Base-by-base conservation (phyloP, 2,797 vertebrate genomes). In the Holocentrus rufus region DNA sequence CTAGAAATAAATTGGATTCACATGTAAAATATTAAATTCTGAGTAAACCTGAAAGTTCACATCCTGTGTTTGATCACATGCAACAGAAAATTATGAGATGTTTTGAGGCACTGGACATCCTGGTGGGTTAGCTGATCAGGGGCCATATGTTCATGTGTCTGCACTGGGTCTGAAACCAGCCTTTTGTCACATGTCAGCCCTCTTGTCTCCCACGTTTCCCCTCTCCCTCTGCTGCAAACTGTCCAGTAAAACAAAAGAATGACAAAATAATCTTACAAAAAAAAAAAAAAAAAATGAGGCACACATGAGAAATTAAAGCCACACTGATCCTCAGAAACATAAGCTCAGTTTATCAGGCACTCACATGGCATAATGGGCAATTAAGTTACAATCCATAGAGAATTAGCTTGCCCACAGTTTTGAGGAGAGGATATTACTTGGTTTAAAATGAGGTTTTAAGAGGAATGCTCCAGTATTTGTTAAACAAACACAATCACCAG, bases 361-460 rank as follows among this genome's bases (percentile, higher is more conserved):
- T 49, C 49, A 46, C 30, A 53, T 36, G 27, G 59, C n/a, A 53
- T 34, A 58, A 49, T 20, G 11, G 36, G 50, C 10, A 20, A 23
- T 39, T 57, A 18, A 44, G 30, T n/a, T 58, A 7, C 23, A 13
- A 49, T 70, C 46, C 34, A 2, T 1, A 7, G 49, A 65, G 22
- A 47, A 63, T 64, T 56, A 57, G 46, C 58, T 36, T 65, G 57
- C 50, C 27, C 25, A 57, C 53, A 52, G 50, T 36, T 36, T 61
- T 44, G n/a, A 50, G 72, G 14, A 22, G 20, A 65, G 31, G 20
- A 70, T 5, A 23, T 17, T 23, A 25, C 17, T 71, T 31, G 39
- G 44, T 62, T 63, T 59, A 7, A 61, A 74, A 74, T 47, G 7
- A 36, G 50, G 4, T 56, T 62, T 67, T 11, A 7, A 70, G 59